These are phyloP conservation scores for Glaucopsyche alexis DNA, from an alignment of 2,888 invertebrate species.

Conservation along the genomic window DNA sequence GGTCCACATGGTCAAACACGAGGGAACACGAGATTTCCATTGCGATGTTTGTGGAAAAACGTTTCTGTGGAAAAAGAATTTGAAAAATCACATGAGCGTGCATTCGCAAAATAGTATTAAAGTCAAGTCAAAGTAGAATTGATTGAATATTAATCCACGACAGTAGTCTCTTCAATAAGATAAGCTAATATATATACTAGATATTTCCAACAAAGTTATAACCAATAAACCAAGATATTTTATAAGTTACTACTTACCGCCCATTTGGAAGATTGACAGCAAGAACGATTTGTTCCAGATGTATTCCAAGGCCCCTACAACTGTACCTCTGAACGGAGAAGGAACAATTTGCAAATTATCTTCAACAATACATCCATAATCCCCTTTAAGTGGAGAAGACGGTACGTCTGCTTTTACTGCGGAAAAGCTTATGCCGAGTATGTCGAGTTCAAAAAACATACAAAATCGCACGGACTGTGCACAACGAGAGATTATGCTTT, in stretches of 20 bases:
- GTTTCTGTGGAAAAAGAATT: constrained; percentile 78
- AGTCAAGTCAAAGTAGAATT: constrained; percentile 36
- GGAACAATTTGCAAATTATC: constrained; percentile 65
- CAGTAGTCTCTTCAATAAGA: not conserved
- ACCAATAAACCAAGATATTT: constrained; percentile 41
- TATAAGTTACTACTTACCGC: constrained; percentile 6
- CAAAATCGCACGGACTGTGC: constrained; percentile 57
- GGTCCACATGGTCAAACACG: constrained; percentile 71
- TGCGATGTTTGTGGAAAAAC: constrained; percentile 80
- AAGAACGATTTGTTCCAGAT: constrained; percentile 69
- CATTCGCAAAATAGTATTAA: constrained; percentile 46
- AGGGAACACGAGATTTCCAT: constrained; percentile 71
- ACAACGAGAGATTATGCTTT: constrained; percentile 55
- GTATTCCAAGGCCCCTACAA: constrained; percentile 53
- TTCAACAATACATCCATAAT: constrained; percentile 68
- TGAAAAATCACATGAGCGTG: constrained; percentile 74
- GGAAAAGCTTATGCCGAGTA: constrained; percentile 55
- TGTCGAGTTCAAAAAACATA: constrained; percentile 60
- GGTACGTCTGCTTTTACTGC: constrained; percentile 66
- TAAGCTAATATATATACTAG: not conserved
- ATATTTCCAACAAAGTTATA: constrained; percentile 42
- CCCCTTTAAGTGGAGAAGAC: constrained; percentile 71
- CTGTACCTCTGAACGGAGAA: constrained; percentile 56
- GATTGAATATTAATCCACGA: too few relatives aligned
- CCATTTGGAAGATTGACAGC: constrained; percentile 50